Base-by-base conservation (phyloP, 2,888 invertebrate species). In the Drosophila nr. perissopoda region DNA sequence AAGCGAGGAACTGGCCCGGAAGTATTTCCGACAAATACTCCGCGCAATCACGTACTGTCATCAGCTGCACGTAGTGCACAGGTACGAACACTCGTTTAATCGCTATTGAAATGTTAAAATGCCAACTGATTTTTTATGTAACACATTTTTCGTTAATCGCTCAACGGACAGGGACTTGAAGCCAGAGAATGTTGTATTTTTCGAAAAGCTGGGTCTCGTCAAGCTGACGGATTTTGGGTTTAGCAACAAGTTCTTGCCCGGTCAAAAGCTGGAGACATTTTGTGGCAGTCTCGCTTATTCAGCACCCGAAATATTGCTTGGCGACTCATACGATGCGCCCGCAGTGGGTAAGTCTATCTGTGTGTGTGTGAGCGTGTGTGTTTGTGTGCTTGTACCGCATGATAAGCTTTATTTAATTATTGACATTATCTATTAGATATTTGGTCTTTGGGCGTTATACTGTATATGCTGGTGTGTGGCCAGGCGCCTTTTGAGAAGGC, bases 131-230 rank as follows among this genome's bases (percentile, higher is more conserved):
- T 79, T 83, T 88, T 82, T 85, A 85, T 77, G 76, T 89, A 79
- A 84, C 62, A 11, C 29, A 27, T 48, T 51, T 34, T 49, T 61
- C 48, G 38, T 72, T 29, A 53, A 45, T 18, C 64, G 48, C 54
- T 69, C 45, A 45, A 73, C 29, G 8, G 75, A 53, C 87, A 95
- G 99, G 81, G 99, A 99, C 94, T 95, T 99, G 81, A 99, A 99
- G 94, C 99, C 99, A 18, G 99, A 99, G 94, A 99, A 99, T 94
- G 99, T 99, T 70, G 99, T 99, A 58, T 99, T 99, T 94, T 99
- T 99, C 93, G 98, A 99, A 94, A 98, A 98, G 94, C 94, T 98
- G 89, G 98, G 98, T 68, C 96, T 98, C 92, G 99, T 99, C 38
- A 99, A 99, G 94, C 95, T 99, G 92, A 99, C 99, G 73, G 99